A percentile compares a stretch with the other conserved stretches of the same genome.
Conservation (phyloP, 2,888 invertebrate genomes). For the Scrobipalpa costella region DNA sequence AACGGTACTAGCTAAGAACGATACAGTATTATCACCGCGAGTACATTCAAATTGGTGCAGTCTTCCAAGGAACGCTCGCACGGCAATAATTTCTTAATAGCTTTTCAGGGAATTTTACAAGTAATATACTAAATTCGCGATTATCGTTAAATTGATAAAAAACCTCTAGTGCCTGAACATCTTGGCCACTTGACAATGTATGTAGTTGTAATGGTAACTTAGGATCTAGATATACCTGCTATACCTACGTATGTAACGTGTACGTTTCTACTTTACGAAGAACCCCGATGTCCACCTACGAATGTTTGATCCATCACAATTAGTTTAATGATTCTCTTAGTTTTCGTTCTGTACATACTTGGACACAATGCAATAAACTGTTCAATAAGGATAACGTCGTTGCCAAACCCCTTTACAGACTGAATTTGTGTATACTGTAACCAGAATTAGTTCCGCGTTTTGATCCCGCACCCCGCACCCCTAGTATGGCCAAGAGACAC, state of each 20-base stretch:
- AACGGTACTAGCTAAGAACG: conserved; percentile 43
- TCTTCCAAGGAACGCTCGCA: conserved; percentile 69
- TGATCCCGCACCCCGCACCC: conserved; percentile 36
- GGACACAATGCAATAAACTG: conserved; percentile 39
- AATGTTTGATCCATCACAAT: conserved; percentile 46
- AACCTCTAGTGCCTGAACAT: conserved; percentile 42
- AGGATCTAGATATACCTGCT: conserved; percentile 22
- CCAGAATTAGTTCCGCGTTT: conserved; percentile 59
- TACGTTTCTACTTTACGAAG: conserved; percentile 8
- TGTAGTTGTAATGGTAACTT: conserved; percentile 26
- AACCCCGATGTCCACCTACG: conserved; percentile 17
- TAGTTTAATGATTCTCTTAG: conserved; percentile 41
- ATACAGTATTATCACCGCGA: conserved; percentile 71
- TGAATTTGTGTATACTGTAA: conserved; percentile 75
- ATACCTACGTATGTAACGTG: conserved; percentile 25
- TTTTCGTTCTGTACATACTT: conserved; percentile 36
- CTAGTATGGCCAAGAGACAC: conserved; percentile 19
- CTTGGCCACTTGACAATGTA: conserved; percentile 39
- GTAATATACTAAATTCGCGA: neutral
- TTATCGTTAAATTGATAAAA: conserved; percentile 21
- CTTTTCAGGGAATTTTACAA: conserved; percentile 10
- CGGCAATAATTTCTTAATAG: conserved; percentile 36
- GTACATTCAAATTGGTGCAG: conserved; percentile 66
- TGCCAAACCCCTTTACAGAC: conserved; percentile 77
- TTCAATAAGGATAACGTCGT: conserved; percentile 66